Evolutionary conservation across 2,888 invertebrate species (phyloP).

Genomic region (Pyrocoelia pectoralis): DNA sequence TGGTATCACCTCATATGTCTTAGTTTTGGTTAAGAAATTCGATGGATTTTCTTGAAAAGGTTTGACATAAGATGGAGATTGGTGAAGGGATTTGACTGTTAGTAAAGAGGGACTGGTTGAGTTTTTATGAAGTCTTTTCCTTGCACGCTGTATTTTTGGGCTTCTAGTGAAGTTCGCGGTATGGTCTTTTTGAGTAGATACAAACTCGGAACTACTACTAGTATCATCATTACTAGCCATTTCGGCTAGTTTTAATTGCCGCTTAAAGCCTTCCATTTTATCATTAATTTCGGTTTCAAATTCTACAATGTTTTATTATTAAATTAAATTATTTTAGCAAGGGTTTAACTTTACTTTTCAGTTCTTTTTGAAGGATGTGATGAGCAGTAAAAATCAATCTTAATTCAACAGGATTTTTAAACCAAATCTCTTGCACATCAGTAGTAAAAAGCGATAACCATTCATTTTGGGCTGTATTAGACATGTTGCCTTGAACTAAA

Average conservation of each 20-base stretch:
- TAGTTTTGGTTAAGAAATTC: not conserved
- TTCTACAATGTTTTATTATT: conserved; percentile 13
- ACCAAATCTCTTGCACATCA: conserved; percentile 19
- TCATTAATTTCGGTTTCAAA: conserved; percentile 3
- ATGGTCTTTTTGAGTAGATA: not conserved
- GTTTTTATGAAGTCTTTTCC: conserved; percentile 6
- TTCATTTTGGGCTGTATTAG: conserved; percentile 7
- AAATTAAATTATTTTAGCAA: not conserved
- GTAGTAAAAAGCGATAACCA: conserved; percentile 23
- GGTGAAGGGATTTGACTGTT: not conserved
- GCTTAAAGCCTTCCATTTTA: conserved; percentile 8
- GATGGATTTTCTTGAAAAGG: not conserved
- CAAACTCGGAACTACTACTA: not conserved
- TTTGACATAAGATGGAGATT: not conserved
- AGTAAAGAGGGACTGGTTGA: conserved; percentile 6
- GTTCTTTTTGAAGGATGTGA: conserved; percentile 17
- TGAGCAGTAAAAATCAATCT: conserved; percentile 16
- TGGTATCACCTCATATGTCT: not conserved
- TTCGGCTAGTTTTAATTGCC: not conserved
- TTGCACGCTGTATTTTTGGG: conserved; percentile 15
- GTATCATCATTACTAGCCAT: not conserved
- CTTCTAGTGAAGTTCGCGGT: not conserved
- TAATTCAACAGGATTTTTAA: conserved; percentile 8
- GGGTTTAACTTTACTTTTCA: conserved; percentile 11
- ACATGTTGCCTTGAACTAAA: not conserved